Conservation (phyloP, 2,888 invertebrate species). For the Ochlodes sylvanus region DNA sequence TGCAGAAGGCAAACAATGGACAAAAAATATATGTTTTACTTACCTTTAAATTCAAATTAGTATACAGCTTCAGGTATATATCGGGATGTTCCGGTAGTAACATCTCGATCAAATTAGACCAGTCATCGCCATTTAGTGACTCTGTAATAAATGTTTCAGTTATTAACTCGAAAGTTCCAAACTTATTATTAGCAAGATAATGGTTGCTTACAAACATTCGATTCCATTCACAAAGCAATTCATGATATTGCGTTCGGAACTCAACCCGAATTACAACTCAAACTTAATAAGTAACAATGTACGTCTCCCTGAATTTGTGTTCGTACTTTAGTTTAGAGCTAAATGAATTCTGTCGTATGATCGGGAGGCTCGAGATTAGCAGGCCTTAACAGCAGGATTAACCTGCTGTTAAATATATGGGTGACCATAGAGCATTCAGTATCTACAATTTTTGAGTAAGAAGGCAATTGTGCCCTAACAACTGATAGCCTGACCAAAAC, state of each 20-base stretch:
- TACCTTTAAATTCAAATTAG: constrained; percentile 78
- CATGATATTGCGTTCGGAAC: background rate
- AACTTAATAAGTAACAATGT: constrained; percentile 2
- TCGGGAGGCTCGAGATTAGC: too few species aligned
- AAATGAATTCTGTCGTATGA: too few species aligned
- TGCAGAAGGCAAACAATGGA: background rate
- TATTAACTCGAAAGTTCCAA: background rate
- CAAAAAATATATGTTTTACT: constrained; percentile 1
- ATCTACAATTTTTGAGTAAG: too few species aligned
- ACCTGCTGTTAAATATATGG: too few species aligned
- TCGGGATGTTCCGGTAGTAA: constrained; percentile 83
- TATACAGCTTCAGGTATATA: constrained; percentile 75
- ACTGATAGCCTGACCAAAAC: too few species aligned
- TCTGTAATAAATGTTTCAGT: constrained; percentile 61
- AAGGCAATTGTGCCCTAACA: too few species aligned
- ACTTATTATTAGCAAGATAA: background rate
- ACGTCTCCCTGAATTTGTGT: background rate
- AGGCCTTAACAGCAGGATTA: too few species aligned
- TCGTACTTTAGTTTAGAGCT: too few species aligned
- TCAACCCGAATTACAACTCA: constrained; percentile 3
- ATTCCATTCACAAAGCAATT: background rate
- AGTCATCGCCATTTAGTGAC: constrained; percentile 84
- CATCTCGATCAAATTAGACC: constrained; percentile 83
- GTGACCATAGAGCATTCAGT: too few species aligned
- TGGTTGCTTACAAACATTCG: background rate